A percentile compares a stretch with the other conserved stretches of the same genome.
These are phyloP conservation scores for Turritopsis dohrnii DNA, from an alignment of 30 jellyfish, hydroid and myxozoan genomes.

Conservation along the genomic window DNA sequence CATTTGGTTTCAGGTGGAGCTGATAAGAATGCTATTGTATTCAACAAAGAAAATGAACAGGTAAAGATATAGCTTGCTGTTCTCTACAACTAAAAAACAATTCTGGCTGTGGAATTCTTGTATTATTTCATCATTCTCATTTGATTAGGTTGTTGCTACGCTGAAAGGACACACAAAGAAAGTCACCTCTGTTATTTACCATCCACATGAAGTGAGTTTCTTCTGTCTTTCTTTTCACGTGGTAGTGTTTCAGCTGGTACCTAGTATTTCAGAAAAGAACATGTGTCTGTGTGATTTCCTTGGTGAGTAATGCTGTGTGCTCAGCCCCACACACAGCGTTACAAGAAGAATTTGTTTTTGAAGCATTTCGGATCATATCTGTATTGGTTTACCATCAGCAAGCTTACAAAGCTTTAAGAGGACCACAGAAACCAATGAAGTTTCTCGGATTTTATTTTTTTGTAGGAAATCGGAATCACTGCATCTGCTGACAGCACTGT, in stretches of 20 bases:
- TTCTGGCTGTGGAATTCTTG: not conserved
- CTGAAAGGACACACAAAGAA: conserved; percentile 98
- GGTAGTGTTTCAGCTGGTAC: too few relatives aligned
- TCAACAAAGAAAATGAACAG: conserved; percentile 94
- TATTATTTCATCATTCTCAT: not conserved
- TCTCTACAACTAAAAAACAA: too few relatives aligned
- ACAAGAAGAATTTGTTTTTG: too few relatives aligned
- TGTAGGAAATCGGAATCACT: conserved; percentile 90
- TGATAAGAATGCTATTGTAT: conserved; percentile 94
- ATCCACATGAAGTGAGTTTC: conserved; percentile 97
- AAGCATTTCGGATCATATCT: too few relatives aligned
- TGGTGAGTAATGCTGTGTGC: too few relatives aligned
- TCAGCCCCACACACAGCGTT: too few relatives aligned
- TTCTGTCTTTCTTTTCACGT: too few relatives aligned
- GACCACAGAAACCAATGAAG: not conserved
- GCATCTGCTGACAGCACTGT: conserved; percentile 96
- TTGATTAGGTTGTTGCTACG: conserved; percentile 80
- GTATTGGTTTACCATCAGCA: not conserved
- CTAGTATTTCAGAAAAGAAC: too few relatives aligned
- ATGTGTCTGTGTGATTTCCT: too few relatives aligned
- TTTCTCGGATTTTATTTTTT: not conserved
- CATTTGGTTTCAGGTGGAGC: conserved; percentile 65
- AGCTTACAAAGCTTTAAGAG: not conserved
- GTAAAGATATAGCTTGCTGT: conserved; percentile 37
- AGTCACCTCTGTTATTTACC: conserved; percentile 92